phyloP scores from a whole-genome alignment of 1,140 invertebrate species.

The Drosophila fuyamai region DNA sequence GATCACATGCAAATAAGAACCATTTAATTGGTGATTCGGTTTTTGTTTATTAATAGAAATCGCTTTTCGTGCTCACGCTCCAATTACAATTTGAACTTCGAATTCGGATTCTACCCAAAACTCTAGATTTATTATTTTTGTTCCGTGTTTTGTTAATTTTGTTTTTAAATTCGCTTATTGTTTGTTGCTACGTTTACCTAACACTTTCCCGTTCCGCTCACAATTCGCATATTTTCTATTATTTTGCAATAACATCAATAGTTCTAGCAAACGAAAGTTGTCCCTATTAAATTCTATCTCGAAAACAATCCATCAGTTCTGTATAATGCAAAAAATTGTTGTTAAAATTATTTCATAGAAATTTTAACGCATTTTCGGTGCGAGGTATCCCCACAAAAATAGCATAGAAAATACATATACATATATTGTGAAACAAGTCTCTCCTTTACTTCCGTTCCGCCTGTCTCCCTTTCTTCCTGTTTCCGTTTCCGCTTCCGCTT shows the following conservation, averaged over 20 bases:
- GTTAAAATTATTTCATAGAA: constrained; percentile 60
- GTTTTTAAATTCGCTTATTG: constrained; percentile 71
- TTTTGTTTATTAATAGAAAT: constrained; percentile 45
- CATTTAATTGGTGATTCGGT: constrained; percentile 20
- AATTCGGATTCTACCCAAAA: constrained; percentile 31
- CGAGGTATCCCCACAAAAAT: constrained; percentile 47
- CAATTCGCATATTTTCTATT: constrained; percentile 68
- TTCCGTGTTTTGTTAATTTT: constrained; percentile 25
- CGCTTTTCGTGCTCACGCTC: constrained; percentile 15
- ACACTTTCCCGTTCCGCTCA: constrained; percentile 17
- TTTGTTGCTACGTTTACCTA: constrained; percentile 40
- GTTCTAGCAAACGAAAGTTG: constrained; percentile 55
- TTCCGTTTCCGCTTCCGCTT: neutral
- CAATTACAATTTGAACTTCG: constrained; percentile 39
- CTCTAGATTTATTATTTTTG: constrained; percentile 10
- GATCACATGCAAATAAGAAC: constrained; percentile 4
- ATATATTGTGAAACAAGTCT: constrained; percentile 48
- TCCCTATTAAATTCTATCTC: constrained; percentile 17
- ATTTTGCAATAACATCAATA: constrained; percentile 79
- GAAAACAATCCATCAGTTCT: constrained; percentile 67
- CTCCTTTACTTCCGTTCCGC: neutral
- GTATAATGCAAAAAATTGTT: constrained; percentile 52
- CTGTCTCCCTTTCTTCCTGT: neutral
- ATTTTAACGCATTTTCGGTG: constrained; percentile 64
- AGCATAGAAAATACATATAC: constrained; percentile 44